Base-by-base conservation (phyloP, 2,113 vertebrate species). In the Mormyrus iriodes region DNA sequence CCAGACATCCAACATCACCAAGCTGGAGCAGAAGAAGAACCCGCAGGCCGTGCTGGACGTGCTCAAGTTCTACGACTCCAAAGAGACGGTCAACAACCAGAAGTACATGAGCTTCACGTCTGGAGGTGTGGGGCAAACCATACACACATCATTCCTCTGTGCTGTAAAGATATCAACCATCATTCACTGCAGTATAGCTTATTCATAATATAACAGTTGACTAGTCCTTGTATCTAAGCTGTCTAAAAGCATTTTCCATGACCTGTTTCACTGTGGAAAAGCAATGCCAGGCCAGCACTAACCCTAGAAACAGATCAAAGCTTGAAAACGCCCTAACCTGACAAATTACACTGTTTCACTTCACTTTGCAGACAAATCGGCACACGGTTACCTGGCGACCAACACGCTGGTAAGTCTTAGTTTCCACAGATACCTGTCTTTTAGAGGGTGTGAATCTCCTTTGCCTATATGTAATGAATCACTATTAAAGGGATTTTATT, bases 21-120 rank as follows among this genome's bases (percentile, higher is more conserved):
- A 99, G 93, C 94, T 99, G 93, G 98, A 99, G 93, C 98, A 99
- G 95, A 99, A 99, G 96, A 99, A 99, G 95, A 99, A 99, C 91
- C 98, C 98, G 2, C 98, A 99, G 91, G 98, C 98, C 0, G 98
- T 99, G 90, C 91, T 99, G 92, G 98, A 99, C 89, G 98, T 99
- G 87, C 95, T 99, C 91, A 99, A 99, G 94, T 99, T 99, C 96
- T 99, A 99, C 53, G 98, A 99, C 97, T 99, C 98, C 93, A 99
- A 99, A 97, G 98, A 99, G 95, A 99, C 98, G 0, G 97, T 98
- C 91, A 99, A 99, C 96, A 99, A 99, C 95, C 98, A 99, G 97
- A 99, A 99, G 92, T 99, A 99, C 24, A 99, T 99, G 98, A 99
- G 98, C 94, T 99, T 99, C 96, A 99, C 98, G 0, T 99, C 98